Evolutionary conservation across 1,140 invertebrate genomes (phyloP), one percentile per base, ranked within the genome.

Genomic region (Mycetomoellerius zeteki): DNA sequence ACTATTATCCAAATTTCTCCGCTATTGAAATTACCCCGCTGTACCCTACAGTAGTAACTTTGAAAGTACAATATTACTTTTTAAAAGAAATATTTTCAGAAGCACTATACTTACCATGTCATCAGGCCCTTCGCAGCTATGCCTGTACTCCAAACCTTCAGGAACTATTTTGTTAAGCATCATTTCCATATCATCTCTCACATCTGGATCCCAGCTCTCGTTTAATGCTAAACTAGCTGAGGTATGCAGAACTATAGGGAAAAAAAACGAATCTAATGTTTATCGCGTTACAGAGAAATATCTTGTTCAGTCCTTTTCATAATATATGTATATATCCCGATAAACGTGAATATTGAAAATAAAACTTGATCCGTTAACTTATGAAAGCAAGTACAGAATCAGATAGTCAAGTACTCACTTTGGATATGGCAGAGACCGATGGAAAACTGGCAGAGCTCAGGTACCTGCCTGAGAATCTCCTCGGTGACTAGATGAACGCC

Each of bases 161-260:
- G 99, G 99, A 96, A 99, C 98, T 96, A 99, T 98, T 97, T 99
- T 99, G 96, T 99, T 99, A 94, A 99, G 96, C 98, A 99, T 99
- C 98, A 99, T 99, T 96, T 99, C 98, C 98, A 99, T 99, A 94
- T 99, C 99, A 94, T 99, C 98, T 96, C 98, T 97, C 71, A 99
- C 98, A 96, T 99, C 98, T 90, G 98, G 98, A 96, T 99, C 98
- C 98, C 99, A 99, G 96, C 98, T 99, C 96, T 99, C 99, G 96
- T 99, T 99, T 94, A 99, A 96, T 89, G 98, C 98, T 94, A 99
- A 96, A 96, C 98, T 99, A 93, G 99, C 99, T 93, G 98, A 99
- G 93, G 98, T 99, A 96, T 99, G 98, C 95, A 99, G 97, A 96
- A 99, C 98, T 99, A 96, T 88, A 97, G 98, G 91, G 90, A 87